phyloP scores from a whole-genome alignment of 2,888 invertebrate genomes.

The Ophion costatus region DNA sequence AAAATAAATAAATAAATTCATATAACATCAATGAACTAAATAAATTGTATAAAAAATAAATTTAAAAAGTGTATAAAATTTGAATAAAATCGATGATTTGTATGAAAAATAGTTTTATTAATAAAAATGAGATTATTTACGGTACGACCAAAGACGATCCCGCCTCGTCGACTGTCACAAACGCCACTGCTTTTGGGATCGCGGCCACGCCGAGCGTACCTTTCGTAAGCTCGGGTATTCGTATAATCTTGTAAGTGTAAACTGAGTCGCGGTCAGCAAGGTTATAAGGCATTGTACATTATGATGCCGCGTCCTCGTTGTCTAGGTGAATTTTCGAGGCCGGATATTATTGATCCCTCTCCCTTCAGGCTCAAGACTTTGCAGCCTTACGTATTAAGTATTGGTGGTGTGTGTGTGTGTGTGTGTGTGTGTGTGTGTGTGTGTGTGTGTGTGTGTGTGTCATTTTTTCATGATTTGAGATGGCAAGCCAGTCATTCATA shows the following conservation, averaged over 20 bases:
- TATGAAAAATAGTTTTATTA: neutral
- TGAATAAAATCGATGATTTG: neutral
- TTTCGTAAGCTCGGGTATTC: constrained; percentile 67
- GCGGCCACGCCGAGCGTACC: neutral
- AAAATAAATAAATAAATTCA: neutral
- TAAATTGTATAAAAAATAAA: neutral
- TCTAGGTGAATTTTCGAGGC: constrained; percentile 54
- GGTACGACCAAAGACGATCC: constrained; percentile 27
- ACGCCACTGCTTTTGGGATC: constrained; percentile 52
- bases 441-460: neutral
- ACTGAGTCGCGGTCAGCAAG: constrained; percentile 67
- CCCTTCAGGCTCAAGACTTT: constrained; percentile 10
- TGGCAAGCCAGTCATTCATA: neutral
- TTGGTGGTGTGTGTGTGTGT: neutral
- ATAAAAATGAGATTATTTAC: constrained; percentile 10
- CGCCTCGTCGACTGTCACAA: constrained; percentile 41
- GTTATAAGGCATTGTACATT: constrained; percentile 66
- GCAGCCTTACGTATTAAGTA: constrained; percentile 16
- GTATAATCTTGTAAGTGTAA: constrained; percentile 73
- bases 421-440: neutral
- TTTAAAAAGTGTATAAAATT: neutral
- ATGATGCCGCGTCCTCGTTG: constrained; percentile 54
- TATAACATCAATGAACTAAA: neutral
- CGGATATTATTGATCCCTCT: constrained; percentile 51
- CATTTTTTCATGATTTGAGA: neutral